Percentiles rank a stretch among this genome's conserved stretches.
phyloP scores from a whole-genome alignment of 2,797 vertebrate species.

The Fistularia commersonii region DNA sequence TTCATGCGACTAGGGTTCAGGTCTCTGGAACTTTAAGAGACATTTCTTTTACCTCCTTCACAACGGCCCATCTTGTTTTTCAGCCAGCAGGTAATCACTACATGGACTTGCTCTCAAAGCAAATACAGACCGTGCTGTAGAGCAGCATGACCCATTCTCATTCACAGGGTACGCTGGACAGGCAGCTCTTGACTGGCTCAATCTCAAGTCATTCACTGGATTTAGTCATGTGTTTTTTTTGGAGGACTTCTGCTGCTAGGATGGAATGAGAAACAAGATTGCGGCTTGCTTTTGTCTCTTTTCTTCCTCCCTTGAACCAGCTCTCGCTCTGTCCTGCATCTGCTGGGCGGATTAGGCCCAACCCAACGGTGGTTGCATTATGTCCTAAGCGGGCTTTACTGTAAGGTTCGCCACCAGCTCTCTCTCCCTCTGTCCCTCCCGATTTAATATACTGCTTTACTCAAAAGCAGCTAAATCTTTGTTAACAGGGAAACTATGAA shows the following conservation, averaged over 20 bases:
- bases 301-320: constrained; percentile 40
- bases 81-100: constrained; percentile 2
- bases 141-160: constrained; percentile 38
- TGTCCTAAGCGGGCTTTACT: constrained; percentile 88
- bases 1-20: no score
- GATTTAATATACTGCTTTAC: constrained; percentile 65
- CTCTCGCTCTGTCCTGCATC: constrained; percentile 62
- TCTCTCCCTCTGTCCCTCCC: constrained; percentile 44
- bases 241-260: constrained; percentile 45
- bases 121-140: constrained; percentile 22
- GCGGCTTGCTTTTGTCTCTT: constrained; percentile 55
- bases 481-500: constrained; percentile 95
- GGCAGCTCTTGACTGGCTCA: constrained; percentile 53
- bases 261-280: constrained; percentile 53
- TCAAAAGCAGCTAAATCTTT: constrained; percentile 89
- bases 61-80: neutral
- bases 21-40: no score
- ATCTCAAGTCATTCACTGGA: constrained; percentile 39
- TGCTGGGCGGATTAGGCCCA: constrained; percentile 65
- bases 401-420: constrained; percentile 73
- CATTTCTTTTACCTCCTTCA: neutral
- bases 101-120: constrained; percentile 12
- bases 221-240: constrained; percentile 31
- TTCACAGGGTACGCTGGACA: constrained; percentile 43
- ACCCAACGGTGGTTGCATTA: constrained; percentile 83